Percentiles rank a stretch among this genome's conserved stretches.
Conservation (phyloP, 2,797 vertebrate species). For the Glyptemys insculpta region DNA sequence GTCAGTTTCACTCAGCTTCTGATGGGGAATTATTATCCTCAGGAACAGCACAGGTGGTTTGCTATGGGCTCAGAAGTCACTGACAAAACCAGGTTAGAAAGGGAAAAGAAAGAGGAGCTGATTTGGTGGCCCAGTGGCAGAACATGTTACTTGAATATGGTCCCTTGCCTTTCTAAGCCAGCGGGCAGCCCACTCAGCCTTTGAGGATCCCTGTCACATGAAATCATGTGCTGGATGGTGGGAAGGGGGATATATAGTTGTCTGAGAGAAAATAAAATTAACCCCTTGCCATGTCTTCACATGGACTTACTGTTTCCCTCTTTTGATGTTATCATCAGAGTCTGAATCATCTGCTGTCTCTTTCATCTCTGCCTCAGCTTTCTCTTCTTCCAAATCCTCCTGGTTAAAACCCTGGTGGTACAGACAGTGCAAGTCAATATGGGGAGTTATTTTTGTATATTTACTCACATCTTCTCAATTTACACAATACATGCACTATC, state of each 20-base stretch:
- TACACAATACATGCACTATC: not conserved
- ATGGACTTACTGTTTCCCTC: constrained; percentile 90
- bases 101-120: not conserved
- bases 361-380: constrained; percentile 79
- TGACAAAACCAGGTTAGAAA: not conserved
- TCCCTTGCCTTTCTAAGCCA: not conserved
- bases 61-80: not conserved
- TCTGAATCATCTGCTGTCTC: constrained; percentile 90
- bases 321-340: constrained; percentile 92
- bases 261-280: not conserved
- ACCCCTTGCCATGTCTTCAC: not conserved
- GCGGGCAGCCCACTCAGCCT: not conserved
- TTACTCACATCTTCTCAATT: not conserved
- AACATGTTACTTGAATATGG: not conserved
- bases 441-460: not conserved
- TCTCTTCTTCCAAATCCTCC: constrained; percentile 94
- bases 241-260: accelerated
- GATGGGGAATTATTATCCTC: not conserved
- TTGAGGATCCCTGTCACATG: not conserved
- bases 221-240: not conserved
- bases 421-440: constrained; percentile 43
- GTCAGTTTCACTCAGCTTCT: not conserved
- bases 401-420: constrained; percentile 94
- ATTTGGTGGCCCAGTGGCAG: accelerated
- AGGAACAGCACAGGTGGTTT: not conserved